Base-by-base conservation (phyloP, 35 echinoderm and acorn worm species). In the Apostichopus californicus region DNA sequence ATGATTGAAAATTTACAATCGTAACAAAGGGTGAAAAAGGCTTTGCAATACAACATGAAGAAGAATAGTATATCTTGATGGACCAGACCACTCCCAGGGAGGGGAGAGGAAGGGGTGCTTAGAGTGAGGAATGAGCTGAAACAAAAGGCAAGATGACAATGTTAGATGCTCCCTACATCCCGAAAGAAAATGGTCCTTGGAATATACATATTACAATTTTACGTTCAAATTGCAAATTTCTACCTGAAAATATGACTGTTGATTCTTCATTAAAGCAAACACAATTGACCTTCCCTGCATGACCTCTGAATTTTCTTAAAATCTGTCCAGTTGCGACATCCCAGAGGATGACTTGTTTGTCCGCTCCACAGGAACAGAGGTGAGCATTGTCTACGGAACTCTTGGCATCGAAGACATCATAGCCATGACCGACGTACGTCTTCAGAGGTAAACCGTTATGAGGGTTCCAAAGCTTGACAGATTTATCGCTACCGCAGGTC, bases 241-340 rank as follows among this genome's bases (percentile, higher is more conserved):
- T 66, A 99, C 97, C 97, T 90, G 97, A 95, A 54, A 99, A 95
- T 21, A 99, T 90, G 70, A 99, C 93, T 28, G 97, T 92, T 53
- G 97, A 93, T 77, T 99, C 97, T 24, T 99, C 97, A 90, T 99
- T 99, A 55, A 99, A 99, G 18, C 93, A 90, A 8, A 99, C 97
- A 95, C 97, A 95, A 78, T 96, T 96, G 55, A 99, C 94, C 56
- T 81, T 91, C n/a, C 91, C 97, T 23, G 95, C 88, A 93, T 99
- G 97, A 11, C 97, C 97, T 25, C 97, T 65, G 91, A 91, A 99
- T 92, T 96, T 99, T 7, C 97, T 80, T 5, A 96, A 22, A 8
- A 80, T 90, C 57, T 96, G 73, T 68, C 97, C 95, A 0, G 91
- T 92, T 1, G 93, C 93, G 56, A 96, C 95, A 92, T 96, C 97